phyloP scores from a whole-genome alignment of 2,113 vertebrate species.

The Heterotilapia buettikoferi region DNA sequence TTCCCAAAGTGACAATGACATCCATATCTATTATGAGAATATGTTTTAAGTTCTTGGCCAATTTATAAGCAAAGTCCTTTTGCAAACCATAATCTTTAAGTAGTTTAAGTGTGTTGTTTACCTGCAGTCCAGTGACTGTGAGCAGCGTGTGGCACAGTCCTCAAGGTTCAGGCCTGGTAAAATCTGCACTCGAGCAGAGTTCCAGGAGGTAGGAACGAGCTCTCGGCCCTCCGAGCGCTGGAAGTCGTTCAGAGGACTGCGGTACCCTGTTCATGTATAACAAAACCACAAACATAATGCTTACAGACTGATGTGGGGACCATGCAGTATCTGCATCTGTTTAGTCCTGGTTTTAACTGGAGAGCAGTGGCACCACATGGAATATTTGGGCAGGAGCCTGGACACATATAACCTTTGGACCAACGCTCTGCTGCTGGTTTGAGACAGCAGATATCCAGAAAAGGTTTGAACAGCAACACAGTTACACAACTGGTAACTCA shows the following conservation, averaged over 20 bases:
- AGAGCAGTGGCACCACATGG: conserved; percentile 20
- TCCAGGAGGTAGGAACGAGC: conserved; percentile 60
- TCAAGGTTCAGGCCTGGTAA: conserved; percentile 68
- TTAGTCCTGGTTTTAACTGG: neutral
- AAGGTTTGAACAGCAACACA: neutral
- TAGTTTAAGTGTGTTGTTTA: neutral
- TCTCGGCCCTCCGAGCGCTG: conserved; percentile 84
- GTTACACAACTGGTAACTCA: neutral
- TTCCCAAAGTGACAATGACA: neutral
- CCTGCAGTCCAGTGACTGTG: conserved; percentile 79
- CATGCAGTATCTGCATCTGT: neutral
- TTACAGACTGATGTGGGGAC: neutral
- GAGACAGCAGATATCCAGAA: neutral
- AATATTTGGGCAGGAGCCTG: conserved; percentile 35
- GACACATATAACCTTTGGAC: conserved; percentile 67
- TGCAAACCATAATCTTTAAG: neutral
- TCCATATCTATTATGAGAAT: neutral
- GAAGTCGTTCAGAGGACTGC: conserved; percentile 88
- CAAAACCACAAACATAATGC: neutral
- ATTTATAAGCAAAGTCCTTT: neutral
- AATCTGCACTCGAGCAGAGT: neutral
- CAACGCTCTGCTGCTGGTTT: neutral
- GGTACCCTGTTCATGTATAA: conserved; percentile 67
- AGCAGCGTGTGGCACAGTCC: conserved; percentile 82
- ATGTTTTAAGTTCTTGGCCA: neutral